Conservation (phyloP, 2,888 invertebrate species). For the Hylaea fasciaria region DNA sequence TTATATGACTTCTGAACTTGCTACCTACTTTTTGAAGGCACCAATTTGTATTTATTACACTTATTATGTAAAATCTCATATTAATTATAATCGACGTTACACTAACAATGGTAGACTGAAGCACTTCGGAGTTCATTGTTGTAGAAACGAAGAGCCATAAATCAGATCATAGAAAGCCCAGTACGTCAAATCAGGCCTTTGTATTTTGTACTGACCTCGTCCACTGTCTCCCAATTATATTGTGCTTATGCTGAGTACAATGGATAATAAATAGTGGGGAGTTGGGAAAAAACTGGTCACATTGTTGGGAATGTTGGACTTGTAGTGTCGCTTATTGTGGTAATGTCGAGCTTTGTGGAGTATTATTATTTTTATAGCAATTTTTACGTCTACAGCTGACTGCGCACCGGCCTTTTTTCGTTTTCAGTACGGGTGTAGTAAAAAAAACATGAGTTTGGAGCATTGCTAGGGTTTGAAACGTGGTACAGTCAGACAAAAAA, state of each 20-base stretch:
- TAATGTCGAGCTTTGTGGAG: conserved; percentile 17
- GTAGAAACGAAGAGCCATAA: too few relatives aligned
- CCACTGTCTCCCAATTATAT: conserved; percentile 17
- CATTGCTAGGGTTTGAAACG: too few relatives aligned
- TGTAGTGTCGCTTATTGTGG: conserved; percentile 33
- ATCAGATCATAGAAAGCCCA: background rate
- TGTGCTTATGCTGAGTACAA: conserved; percentile 50
- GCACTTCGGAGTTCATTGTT: too few relatives aligned
- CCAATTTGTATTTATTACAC: too few relatives aligned
- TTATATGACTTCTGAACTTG: too few relatives aligned
- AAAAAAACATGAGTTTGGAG: too few relatives aligned
- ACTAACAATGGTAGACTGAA: too few relatives aligned
- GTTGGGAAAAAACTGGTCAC: conserved; percentile 38
- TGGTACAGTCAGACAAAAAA: too few relatives aligned
- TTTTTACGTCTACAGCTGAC: conserved; percentile 13
- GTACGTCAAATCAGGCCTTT: background rate
- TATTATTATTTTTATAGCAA: conserved; percentile 26
- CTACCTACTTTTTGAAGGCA: too few relatives aligned
- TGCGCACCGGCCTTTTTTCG: conserved; percentile 1
- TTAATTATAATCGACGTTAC: too few relatives aligned
- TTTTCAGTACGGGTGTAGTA: background rate
- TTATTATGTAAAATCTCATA: too few relatives aligned
- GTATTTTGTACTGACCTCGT: background rate
- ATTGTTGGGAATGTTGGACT: conserved; percentile 40
- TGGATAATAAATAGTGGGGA: conserved; percentile 63